These are phyloP conservation scores for Paedocypris micromegethes DNA, from an alignment of 2,797 vertebrate genomes.

Conservation along the genomic window DNA sequence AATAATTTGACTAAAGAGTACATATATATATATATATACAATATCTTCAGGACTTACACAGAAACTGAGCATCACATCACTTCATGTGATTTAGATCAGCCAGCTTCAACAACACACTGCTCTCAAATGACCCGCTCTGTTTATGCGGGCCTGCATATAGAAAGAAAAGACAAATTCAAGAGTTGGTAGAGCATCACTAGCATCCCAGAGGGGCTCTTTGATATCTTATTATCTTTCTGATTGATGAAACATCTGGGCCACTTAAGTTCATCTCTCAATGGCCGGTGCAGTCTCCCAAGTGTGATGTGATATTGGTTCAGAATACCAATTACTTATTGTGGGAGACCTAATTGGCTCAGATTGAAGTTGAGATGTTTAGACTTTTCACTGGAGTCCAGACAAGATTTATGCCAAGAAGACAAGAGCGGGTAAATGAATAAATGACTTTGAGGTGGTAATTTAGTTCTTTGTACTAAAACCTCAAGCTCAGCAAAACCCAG, in stretches of 20 bases:
- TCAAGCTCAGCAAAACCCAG: too few species aligned
- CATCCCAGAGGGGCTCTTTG: slow-evolving; percentile 45
- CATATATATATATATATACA: too few species aligned
- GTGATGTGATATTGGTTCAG: slow-evolving; percentile 41
- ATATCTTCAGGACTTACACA: too few species aligned
- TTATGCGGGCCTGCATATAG: slow-evolving; percentile 11
- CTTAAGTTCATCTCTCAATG: slow-evolving; percentile 31
- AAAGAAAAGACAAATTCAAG: slow-evolving; percentile 12
- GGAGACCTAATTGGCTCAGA: slow-evolving; percentile 55
- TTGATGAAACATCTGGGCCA: slow-evolving; percentile 60
- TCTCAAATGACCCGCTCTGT: neutral
- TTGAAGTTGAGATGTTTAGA: slow-evolving; percentile 57
- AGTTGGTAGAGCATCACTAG: slow-evolving; percentile 19
- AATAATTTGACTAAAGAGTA: too few species aligned
- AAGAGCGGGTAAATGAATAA: slow-evolving; percentile 43
- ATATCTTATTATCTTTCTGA: slow-evolving; percentile 55
- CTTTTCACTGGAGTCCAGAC: slow-evolving; percentile 45
- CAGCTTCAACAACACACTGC: neutral
- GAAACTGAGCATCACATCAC: too few species aligned
- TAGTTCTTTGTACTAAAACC: too few species aligned
- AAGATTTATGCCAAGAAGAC: slow-evolving; percentile 45
- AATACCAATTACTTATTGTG: slow-evolving; percentile 57
- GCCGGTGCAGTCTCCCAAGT: slow-evolving; percentile 36
- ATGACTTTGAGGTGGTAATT: slow-evolving; percentile 59
- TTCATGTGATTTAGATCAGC: too few species aligned